Evolutionary conservation across 2,888 invertebrate species (phyloP).

Genomic region (Hoplodrina blanda): DNA sequence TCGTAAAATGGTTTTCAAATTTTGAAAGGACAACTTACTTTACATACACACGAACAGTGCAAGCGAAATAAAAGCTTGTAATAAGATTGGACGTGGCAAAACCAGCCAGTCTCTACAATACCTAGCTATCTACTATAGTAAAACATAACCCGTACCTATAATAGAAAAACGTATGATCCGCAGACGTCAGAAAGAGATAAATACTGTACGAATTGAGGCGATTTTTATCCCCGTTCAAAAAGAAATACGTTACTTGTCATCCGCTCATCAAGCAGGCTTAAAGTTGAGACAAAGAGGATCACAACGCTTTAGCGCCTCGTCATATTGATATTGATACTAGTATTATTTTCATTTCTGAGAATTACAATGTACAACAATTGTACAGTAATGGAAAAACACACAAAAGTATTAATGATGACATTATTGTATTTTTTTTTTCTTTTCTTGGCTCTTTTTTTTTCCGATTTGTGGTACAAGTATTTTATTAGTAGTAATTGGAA

Average conservation of each 20-base stretch:
- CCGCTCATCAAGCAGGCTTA: constrained; percentile 61
- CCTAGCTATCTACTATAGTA: too few species aligned
- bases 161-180: neutral
- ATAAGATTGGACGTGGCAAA: too few species aligned
- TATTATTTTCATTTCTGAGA: constrained; percentile 40
- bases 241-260: constrained; percentile 68
- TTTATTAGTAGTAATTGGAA: constrained; percentile 6
- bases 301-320: constrained; percentile 18
- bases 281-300: constrained; percentile 51
- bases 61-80: too few species aligned
- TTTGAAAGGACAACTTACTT: too few species aligned
- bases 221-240: constrained; percentile 51
- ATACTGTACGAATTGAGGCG: constrained; percentile 10
- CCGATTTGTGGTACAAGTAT: neutral
- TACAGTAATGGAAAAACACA: constrained; percentile 8
- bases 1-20: too few species aligned
- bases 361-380: constrained; percentile 3
- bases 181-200: constrained; percentile 33
- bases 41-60: too few species aligned
- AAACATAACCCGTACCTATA: too few species aligned
- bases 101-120: too few species aligned
- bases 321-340: constrained; percentile 34
- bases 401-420: constrained; percentile 19
- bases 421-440: neutral
- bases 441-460: constrained; percentile 1